phyloP scores from a whole-genome alignment of 2,888 invertebrate species.

The Saturnia japonica region DNA sequence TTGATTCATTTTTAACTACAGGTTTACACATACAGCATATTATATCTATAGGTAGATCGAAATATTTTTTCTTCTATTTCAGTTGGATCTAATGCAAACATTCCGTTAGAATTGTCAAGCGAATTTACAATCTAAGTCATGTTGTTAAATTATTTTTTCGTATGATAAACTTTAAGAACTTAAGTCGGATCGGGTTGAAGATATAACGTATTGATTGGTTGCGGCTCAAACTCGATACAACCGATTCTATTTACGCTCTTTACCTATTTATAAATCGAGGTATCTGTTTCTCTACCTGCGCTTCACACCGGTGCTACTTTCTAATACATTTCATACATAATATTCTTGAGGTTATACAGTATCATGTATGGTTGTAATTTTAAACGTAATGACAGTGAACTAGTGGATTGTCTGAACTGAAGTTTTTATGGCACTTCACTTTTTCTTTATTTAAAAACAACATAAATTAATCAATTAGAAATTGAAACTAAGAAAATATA shows the following conservation, averaged over 20 bases:
- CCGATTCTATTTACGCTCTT: constrained; percentile 78
- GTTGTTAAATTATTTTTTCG: constrained; percentile 36
- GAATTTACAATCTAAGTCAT: constrained; percentile 33
- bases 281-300: constrained; percentile 73
- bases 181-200: constrained; percentile 42
- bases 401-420: background rate
- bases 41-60: constrained; percentile 35
- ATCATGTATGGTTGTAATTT: background rate
- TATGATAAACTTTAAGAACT: constrained; percentile 28
- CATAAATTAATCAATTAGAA: background rate
- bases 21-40: constrained; percentile 51
- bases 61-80: constrained; percentile 53
- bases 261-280: constrained; percentile 78
- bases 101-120: constrained; percentile 28
- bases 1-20: constrained; percentile 77
- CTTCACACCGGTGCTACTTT: constrained; percentile 45
- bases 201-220: constrained; percentile 73
- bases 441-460: background rate
- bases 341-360: background rate
- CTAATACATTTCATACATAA: constrained; percentile 26
- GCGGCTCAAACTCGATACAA: constrained; percentile 74
- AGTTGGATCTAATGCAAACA: constrained; percentile 46
- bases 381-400: background rate
- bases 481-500: background rate
- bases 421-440: background rate